phyloP scores from a whole-genome alignment of 2,888 invertebrate species.

The Lasioglossum lativentre region DNA sequence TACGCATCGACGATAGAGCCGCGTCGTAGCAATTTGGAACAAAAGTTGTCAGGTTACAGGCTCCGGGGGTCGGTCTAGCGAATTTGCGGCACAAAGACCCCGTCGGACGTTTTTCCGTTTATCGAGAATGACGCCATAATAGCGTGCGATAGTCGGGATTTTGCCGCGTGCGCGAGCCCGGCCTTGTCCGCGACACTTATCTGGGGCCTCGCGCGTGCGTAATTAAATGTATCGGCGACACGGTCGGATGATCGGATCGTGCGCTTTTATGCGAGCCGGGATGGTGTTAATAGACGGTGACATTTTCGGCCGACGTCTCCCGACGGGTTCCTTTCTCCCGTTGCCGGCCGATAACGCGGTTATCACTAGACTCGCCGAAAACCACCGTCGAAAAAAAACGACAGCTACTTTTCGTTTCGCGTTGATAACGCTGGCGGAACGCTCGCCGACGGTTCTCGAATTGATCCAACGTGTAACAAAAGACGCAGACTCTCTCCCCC shows the following conservation, averaged over 20 bases:
- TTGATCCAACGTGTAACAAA: neutral
- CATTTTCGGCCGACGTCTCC: conserved; percentile 38
- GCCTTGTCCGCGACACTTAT: conserved; percentile 50
- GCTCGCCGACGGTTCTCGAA: neutral
- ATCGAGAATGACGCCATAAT: conserved; percentile 40
- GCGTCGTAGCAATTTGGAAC: conserved; percentile 10
- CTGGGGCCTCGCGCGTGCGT: conserved; percentile 59
- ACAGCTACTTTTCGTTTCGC: conserved; percentile 6
- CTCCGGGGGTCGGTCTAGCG: conserved; percentile 32
- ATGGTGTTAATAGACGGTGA: conserved; percentile 59
- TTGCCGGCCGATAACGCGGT: conserved; percentile 26
- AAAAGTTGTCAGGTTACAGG: conserved; percentile 9
- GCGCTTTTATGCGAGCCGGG: conserved; percentile 42
- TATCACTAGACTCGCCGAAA: conserved; percentile 16
- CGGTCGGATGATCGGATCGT: conserved; percentile 66
- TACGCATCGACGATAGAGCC: neutral
- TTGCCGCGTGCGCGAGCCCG: conserved; percentile 28
- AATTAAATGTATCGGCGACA: conserved; percentile 73
- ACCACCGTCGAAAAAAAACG: conserved; percentile 31
- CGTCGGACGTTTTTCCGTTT: conserved; percentile 46
- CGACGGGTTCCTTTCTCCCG: conserved; percentile 20
- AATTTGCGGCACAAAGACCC: conserved; percentile 53
- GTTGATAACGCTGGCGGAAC: neutral
- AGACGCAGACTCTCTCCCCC: neutral
- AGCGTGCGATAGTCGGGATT: conserved; percentile 29